Conservation (phyloP, 2,888 invertebrate species). For the Pedicia rivosa region DNA sequence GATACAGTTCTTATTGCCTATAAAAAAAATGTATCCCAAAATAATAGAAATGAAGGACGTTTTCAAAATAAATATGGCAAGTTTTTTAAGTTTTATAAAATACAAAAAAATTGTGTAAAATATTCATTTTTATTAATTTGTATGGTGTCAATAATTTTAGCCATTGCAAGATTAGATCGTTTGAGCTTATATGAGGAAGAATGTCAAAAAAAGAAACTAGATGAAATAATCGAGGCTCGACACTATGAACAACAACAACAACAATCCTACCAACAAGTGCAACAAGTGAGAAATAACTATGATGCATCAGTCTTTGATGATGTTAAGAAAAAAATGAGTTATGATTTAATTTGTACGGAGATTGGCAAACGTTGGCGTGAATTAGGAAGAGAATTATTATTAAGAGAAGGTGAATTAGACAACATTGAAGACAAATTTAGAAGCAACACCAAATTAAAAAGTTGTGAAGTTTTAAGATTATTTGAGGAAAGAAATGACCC, state of each 20-base stretch:
- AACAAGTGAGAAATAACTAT: background rate
- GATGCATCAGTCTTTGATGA: background rate
- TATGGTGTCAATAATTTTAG: too few relatives aligned
- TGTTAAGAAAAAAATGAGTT: conserved; percentile 13
- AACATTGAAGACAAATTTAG: conserved; percentile 20
- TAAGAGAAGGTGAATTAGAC: conserved; percentile 22
- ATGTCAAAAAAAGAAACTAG: too few relatives aligned
- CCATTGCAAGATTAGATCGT: too few relatives aligned
- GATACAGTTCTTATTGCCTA: background rate
- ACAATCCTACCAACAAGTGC: too few relatives aligned
- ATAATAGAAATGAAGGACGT: too few relatives aligned
- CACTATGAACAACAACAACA: too few relatives aligned
- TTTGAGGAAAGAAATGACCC: conserved; percentile 21
- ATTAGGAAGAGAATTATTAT: conserved; percentile 21
- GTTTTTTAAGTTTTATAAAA: too few relatives aligned
- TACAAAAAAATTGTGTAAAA: too few relatives aligned
- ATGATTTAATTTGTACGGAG: conserved; percentile 20
- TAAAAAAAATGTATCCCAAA: background rate
- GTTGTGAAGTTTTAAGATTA: conserved; percentile 19
- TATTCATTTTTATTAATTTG: too few relatives aligned
- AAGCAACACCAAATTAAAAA: conserved; percentile 19
- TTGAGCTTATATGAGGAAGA: too few relatives aligned
- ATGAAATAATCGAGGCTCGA: too few relatives aligned
- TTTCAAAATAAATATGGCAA: too few relatives aligned
- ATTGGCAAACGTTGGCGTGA: conserved; percentile 25